A percentile compares a stretch with the other conserved stretches of the same genome.
Conservation (phyloP, 2,113 vertebrate genomes). For the Eulemur rufifrons region DNA sequence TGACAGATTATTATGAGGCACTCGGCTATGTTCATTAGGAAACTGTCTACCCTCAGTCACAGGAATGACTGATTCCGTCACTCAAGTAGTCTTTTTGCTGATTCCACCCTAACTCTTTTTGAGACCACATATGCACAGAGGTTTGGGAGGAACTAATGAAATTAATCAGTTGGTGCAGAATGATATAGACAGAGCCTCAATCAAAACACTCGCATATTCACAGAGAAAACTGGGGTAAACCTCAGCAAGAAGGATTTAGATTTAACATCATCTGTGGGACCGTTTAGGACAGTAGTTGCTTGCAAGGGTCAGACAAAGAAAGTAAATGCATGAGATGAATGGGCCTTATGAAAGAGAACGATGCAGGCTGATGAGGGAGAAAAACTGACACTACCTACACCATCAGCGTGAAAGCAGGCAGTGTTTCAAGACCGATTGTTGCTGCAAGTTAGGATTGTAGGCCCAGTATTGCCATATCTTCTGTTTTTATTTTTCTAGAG, state of each 20-base stretch:
- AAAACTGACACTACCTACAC: background rate
- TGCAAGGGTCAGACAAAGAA: background rate
- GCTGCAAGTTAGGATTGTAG: background rate
- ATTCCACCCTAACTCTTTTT: background rate
- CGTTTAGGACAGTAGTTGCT: background rate
- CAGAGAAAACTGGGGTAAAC: background rate
- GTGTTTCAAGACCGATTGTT: background rate
- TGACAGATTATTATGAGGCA: background rate
- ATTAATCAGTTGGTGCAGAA: background rate
- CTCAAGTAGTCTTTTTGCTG: background rate
- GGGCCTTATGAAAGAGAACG: background rate
- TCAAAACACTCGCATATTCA: background rate
- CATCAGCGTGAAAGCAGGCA: background rate
- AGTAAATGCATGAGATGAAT: background rate
- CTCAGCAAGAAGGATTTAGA: background rate
- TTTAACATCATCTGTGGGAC: background rate
- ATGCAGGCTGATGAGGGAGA: background rate
- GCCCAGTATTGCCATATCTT: background rate
- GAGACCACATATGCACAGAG: background rate
- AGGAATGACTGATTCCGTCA: background rate
- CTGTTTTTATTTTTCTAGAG: background rate
- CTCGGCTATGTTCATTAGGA: background rate
- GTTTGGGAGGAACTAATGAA: background rate
- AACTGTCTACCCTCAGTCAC: background rate
- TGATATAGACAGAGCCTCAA: background rate